Conservation (phyloP, 2,888 invertebrate genomes). For the Sussaba pulchella region DNA sequence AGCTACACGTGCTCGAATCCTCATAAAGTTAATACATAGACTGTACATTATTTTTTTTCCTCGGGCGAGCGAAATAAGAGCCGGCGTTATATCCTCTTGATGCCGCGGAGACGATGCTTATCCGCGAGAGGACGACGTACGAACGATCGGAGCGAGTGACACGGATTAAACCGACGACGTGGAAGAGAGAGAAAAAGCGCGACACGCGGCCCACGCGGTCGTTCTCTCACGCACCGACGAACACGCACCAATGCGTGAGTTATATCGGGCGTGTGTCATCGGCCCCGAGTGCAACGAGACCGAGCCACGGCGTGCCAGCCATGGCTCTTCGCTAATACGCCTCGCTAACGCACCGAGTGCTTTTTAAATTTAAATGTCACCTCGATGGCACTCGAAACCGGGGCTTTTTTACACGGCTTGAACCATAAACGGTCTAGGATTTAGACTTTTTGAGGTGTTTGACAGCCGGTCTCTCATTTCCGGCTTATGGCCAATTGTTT, state of each 20-base stretch:
- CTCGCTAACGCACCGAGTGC: conserved; percentile 74
- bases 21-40: no score
- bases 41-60: no score
- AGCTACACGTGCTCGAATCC: no score
- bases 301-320: conserved; percentile 1
- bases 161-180: neutral
- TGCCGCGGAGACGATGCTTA: conserved; percentile 59
- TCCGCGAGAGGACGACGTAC: conserved; percentile 53
- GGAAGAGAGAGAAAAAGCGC: conserved; percentile 41
- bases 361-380: conserved; percentile 65
- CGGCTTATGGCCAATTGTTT: no score
- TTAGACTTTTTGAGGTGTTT: no score
- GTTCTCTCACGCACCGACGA: conserved; percentile 65
- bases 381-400: conserved; percentile 34
- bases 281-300: conserved; percentile 70
- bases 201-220: conserved; percentile 39
- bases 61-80: no score
- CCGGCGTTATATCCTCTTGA: no score
- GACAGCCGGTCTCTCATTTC: no score
- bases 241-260: conserved; percentile 70
- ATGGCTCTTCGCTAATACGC: conserved; percentile 71
- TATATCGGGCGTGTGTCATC: conserved; percentile 81
- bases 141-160: conserved; percentile 32
- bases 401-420: conserved; percentile 4
- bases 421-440: neutral